Conservation (phyloP, 2,888 invertebrate species). For the Microplitis deprimator region DNA sequence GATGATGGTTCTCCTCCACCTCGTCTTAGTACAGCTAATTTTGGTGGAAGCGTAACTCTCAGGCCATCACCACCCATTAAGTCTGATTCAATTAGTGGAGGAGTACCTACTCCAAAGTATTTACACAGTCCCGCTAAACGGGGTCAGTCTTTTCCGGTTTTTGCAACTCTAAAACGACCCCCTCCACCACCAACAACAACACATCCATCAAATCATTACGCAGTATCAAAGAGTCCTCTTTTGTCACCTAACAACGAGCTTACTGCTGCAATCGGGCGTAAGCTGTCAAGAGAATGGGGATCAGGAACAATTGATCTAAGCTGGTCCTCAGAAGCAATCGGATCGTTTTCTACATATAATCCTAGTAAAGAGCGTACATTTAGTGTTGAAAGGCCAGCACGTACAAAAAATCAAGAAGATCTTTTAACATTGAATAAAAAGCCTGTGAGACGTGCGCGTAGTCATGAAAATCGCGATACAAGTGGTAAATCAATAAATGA, state of each 20-base stretch:
- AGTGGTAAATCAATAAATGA: conserved; percentile 58
- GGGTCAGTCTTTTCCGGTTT: conserved; percentile 69
- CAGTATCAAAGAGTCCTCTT: conserved; percentile 61
- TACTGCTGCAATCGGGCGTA: conserved; percentile 65
- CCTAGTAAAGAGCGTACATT: conserved; percentile 57
- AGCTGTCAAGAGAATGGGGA: conserved; percentile 69
- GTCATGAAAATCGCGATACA: conserved; percentile 66
- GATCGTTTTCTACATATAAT: conserved; percentile 58
- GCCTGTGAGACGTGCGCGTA: conserved; percentile 66
- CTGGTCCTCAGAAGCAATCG: conserved; percentile 65
- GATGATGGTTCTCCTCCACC: conserved; percentile 68
- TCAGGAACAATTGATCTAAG: conserved; percentile 65
- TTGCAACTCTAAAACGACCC: conserved; percentile 65
- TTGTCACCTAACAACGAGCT: conserved; percentile 66
- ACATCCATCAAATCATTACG: conserved; percentile 46
- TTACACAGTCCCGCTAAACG: conserved; percentile 67
- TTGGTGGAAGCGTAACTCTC: conserved; percentile 66
- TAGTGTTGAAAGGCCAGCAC: conserved; percentile 51
- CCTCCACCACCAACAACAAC: conserved; percentile 49
- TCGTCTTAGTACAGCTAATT: conserved; percentile 59
- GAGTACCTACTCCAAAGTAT: conserved; percentile 61
- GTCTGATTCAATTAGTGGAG: conserved; percentile 59
- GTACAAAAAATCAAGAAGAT: conserved; percentile 54
- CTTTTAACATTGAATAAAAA: conserved; percentile 57
- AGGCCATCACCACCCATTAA: conserved; percentile 59